phyloP scores from a whole-genome alignment of 35 echinoderm and acorn worm genomes.

The Apostichopus californicus region DNA sequence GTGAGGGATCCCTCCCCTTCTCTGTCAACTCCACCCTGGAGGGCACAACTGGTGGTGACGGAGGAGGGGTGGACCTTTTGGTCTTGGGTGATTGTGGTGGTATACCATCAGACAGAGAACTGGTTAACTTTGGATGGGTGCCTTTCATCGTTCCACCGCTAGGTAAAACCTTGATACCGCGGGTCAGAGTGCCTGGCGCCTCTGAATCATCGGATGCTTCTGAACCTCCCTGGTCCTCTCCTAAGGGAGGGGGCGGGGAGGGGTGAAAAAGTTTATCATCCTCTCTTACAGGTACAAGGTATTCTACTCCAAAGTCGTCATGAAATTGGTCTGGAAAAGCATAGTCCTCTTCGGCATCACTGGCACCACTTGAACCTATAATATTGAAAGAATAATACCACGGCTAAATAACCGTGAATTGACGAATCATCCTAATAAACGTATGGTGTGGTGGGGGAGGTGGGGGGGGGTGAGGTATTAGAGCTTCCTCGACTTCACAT shows the following conservation, averaged over 20 bases:
- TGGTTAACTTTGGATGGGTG: background rate
- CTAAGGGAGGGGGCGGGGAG: background rate
- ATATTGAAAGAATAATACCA: background rate
- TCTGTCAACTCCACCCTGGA: background rate
- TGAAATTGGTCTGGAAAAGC: slow-evolving; percentile 12
- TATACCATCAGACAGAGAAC: no score
- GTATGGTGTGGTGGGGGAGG: no score
- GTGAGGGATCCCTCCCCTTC: background rate
- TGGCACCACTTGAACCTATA: slow-evolving; percentile 1
- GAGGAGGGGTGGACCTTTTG: background rate
- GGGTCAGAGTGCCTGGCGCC: background rate
- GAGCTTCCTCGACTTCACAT: no score
- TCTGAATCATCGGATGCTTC: background rate
- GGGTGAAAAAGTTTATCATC: background rate
- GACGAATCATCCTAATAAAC: no score
- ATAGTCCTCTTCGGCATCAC: slow-evolving; percentile 30
- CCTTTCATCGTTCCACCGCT: slow-evolving; percentile 19
- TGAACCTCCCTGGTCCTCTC: background rate
- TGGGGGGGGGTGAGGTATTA: no score
- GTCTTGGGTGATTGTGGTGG: no score
- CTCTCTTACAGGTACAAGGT: background rate
- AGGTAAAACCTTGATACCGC: slow-evolving; percentile 10
- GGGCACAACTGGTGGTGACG: background rate
- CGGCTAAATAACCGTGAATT: background rate
- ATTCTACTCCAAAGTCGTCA: background rate